Base-by-base conservation (phyloP, 2,113 vertebrate genomes). In the Coptodon bakossiorum region DNA sequence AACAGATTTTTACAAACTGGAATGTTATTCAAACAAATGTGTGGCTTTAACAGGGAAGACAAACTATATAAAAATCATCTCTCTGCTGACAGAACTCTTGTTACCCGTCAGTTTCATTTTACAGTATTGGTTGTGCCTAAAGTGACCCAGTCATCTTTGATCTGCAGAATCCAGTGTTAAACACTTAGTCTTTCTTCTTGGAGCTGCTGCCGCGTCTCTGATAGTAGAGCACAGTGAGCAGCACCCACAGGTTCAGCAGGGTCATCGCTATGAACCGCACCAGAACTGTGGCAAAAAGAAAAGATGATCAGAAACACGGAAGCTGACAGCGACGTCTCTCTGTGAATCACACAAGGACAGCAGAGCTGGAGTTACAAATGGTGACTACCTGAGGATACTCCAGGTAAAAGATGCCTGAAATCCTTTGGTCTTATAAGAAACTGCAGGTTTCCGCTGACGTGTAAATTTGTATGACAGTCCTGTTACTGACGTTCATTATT, bases 241-340 rank as follows among this genome's bases (percentile, higher is more conserved):
- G 96, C 80, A 99, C 98, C 98, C 98, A 99, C 40, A 96, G 27
- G 80, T 99, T 99, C 91, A 99, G 95, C 90, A 96, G 80, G 13
- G 97, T 91, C 97, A 98, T 97, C 89, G 87, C 87, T 40, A 97
- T 89, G 85, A 98, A 99, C 48, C 98, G 97, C 81, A 95, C 88
- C 83, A 99, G 96, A 94, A 99, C 99, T 99, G 95, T 22, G 89
- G 14, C 29, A 88, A 84, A 86, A 56, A 71, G 3, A 53, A 48
- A 68, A 71, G 43, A 1, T 76, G 16, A 78, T 78, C 43, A 78
- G 27, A 78, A 52, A n/a, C 16, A 78, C 2, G 2, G 13, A 17
- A 78, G 24, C 71, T 29, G 4, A 31, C 71, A 4, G 43, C 16
- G 5, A 48, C 6, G 1, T 29, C 43, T 48, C 61, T 24, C 61